A percentile compares a stretch with the other conserved stretches of the same genome.
Conservation (phyloP, 1,140 invertebrate species). For the Drosophila bocki region DNA sequence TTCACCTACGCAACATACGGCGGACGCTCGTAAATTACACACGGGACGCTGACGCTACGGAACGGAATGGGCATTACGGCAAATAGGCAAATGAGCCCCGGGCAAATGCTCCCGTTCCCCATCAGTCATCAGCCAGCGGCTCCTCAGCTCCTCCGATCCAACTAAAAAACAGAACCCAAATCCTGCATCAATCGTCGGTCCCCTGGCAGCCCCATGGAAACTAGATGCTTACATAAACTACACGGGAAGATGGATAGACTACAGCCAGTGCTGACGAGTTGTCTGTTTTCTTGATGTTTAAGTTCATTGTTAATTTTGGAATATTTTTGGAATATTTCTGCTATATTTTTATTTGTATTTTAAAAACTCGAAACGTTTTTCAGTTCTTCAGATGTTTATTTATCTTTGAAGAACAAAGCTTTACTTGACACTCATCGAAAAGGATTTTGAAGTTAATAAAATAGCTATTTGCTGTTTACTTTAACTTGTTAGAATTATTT, state of each 20-base stretch:
- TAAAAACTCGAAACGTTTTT: too few relatives aligned
- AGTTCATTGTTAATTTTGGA: too few relatives aligned
- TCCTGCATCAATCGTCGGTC: slow-evolving; percentile 70
- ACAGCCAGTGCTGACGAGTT: background rate
- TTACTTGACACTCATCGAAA: fast-evolving
- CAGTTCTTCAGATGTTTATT: background rate
- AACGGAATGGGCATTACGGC: slow-evolving; percentile 53
- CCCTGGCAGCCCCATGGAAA: background rate
- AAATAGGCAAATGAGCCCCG: slow-evolving; percentile 70
- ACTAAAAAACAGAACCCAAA: slow-evolving; percentile 58
- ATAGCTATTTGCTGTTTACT: too few relatives aligned
- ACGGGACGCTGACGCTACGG: slow-evolving; percentile 41
- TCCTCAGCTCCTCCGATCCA: slow-evolving; percentile 36
- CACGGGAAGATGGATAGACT: slow-evolving; percentile 1
- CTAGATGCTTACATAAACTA: slow-evolving; percentile 49
- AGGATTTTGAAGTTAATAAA: background rate
- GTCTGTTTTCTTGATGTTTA: background rate
- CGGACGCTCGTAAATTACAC: slow-evolving; percentile 69
- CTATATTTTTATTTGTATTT: background rate
- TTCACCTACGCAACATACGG: slow-evolving; percentile 67
- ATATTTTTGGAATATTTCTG: too few relatives aligned
- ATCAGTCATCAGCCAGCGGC: slow-evolving; percentile 51
- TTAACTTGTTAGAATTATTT: too few relatives aligned
- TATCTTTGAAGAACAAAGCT: background rate
- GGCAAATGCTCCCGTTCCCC: slow-evolving; percentile 36